These are phyloP conservation scores for Ennomos quercinarius DNA, from an alignment of 2,888 invertebrate species.

Conservation along the genomic window DNA sequence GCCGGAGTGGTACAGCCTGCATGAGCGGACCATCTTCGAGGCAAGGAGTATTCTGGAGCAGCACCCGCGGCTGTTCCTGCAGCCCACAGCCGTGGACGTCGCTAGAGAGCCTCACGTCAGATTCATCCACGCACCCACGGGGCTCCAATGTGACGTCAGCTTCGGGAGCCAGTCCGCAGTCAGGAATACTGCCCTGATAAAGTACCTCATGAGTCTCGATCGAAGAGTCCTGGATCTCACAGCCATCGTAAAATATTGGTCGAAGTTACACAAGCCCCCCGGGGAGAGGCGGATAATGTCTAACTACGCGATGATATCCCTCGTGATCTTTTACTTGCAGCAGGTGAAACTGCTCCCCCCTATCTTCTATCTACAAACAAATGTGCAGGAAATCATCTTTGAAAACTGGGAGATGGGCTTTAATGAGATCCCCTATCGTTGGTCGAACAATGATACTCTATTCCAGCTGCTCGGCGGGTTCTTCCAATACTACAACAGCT, in stretches of 20 bases:
- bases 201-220: conserved; percentile 38
- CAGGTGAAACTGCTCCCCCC: conserved; percentile 28
- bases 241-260: conserved; percentile 40
- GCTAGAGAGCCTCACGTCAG: conserved; percentile 5
- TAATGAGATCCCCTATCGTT: conserved; percentile 14
- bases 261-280: conserved; percentile 17
- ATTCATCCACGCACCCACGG: conserved; percentile 20
- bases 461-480: conserved; percentile 52
- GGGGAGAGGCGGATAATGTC: conserved; percentile 11
- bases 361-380: conserved; percentile 9
- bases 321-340: conserved; percentile 46
- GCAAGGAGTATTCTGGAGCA: conserved; percentile 20
- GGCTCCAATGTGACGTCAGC: conserved; percentile 32
- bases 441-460: conserved; percentile 32
- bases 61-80: conserved; percentile 32
- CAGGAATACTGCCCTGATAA: conserved; percentile 25
- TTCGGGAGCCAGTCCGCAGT: conserved; percentile 13
- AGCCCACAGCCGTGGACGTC: not conserved
- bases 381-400: not conserved
- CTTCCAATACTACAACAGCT: conserved; percentile 51
- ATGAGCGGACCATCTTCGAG: conserved; percentile 18
- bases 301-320: conserved; percentile 27
- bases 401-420: conserved; percentile 23
- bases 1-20: conserved; percentile 16
- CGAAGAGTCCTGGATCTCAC: conserved; percentile 27